Base-by-base conservation (phyloP, 2,888 invertebrate species). In the Drosophila diplacantha region DNA sequence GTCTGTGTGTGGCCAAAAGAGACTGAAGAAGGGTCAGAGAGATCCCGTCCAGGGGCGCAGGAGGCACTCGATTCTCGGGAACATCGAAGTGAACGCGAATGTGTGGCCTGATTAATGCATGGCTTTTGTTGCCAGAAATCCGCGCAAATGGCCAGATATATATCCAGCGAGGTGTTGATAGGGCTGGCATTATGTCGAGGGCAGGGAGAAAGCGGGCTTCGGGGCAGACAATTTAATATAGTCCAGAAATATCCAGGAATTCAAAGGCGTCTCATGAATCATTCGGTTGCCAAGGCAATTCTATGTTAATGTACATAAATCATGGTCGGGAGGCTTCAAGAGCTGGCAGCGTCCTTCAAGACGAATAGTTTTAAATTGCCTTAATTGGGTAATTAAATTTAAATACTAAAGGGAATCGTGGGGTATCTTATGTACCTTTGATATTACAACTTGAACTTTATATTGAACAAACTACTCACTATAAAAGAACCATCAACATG, bases 61-160 rank as follows among this genome's bases (percentile, higher is more conserved):
- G 20, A 20, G n/a, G 29, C 5, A 22, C 18, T 16, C 29, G 11
- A 34, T 43, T 43, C 41, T 35, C 34, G 54, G 55, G 44, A 35
- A 66, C 20, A 46, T 62, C 20, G 32, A 65, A 29, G 54, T 44
- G 66, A 46, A 37, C 59, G 43, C 41, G 59, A 54, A 43, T 46
- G 46, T 62, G 58, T 39, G 58, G 51, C 63, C 64, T 75, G 70
- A 75, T 81, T 78, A 66, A 81, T 75, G 73, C 63, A 55, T 14
- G 66, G 63, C 64, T 50, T 35, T 64, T 44, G 68, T 57, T 35
- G 67, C 44, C 56, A 44, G 56, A 55, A 66, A 66, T 63, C 63
- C 37, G 57, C 41, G 67, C 73, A 63, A 78, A 75, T 56, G 47
- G 55, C 69, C 57, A 68, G 31, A 52, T 52, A 64, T 52, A 34